Conservation (phyloP, 2,797 vertebrate species). For the Acipenser ruthenus region DNA sequence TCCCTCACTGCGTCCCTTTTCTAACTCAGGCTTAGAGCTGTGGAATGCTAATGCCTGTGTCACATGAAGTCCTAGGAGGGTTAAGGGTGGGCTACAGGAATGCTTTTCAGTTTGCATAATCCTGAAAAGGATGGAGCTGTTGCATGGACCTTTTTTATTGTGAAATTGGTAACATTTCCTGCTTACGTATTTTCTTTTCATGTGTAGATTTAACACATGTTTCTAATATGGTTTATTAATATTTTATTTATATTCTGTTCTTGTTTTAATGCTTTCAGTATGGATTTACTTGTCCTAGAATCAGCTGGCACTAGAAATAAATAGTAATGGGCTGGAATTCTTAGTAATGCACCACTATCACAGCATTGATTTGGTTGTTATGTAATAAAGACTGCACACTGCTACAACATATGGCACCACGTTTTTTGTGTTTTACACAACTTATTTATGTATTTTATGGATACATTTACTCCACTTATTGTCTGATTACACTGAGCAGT, state of each 20-base stretch:
- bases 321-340: constrained; percentile 18
- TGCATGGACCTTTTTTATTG: constrained; percentile 11
- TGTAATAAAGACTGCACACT: no score
- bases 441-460: no score
- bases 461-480: no score
- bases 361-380: background rate
- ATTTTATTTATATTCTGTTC: background rate
- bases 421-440: no score
- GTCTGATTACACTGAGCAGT: no score
- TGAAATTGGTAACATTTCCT: background rate
- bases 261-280: constrained; percentile 7
- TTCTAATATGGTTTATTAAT: no score
- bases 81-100: constrained; percentile 37
- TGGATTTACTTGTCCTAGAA: background rate
- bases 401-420: no score
- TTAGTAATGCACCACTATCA: constrained; percentile 14
- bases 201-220: no score
- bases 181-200: background rate
- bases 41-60: constrained; percentile 31
- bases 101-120: constrained; percentile 35
- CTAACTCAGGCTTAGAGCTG: constrained; percentile 16
- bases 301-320: constrained; percentile 17
- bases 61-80: constrained; percentile 35
- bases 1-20: constrained; percentile 15
- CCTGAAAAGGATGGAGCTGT: constrained; percentile 23